These are phyloP conservation scores for Leptinotarsa texana DNA, from an alignment of 1,140 invertebrate species.

Conservation along the genomic window DNA sequence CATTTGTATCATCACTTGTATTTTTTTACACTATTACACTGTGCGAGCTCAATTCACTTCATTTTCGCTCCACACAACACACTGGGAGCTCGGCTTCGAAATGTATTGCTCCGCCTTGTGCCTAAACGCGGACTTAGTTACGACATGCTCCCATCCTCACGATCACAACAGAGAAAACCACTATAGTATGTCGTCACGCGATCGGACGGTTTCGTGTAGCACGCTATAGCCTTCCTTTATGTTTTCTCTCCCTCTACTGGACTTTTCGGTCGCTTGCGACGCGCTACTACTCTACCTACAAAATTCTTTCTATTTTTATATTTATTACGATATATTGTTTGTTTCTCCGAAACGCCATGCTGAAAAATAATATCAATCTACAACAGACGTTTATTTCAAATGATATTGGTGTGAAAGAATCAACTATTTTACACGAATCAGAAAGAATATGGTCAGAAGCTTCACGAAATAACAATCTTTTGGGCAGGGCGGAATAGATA, in stretches of 20 bases:
- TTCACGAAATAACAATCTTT: no score
- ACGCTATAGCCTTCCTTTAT: slow-evolving; percentile 51
- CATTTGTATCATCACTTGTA: slow-evolving; percentile 33
- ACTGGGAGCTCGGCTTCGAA: slow-evolving; percentile 49
- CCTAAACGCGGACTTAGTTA: slow-evolving; percentile 22
- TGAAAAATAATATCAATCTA: slow-evolving; percentile 20
- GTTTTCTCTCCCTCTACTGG: slow-evolving; percentile 48
- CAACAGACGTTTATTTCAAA: background rate
- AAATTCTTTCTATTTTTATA: slow-evolving; percentile 42
- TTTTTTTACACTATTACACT: slow-evolving; percentile 44
- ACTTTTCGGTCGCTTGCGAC: slow-evolving; percentile 48
- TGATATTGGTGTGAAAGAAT: no score
- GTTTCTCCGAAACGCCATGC: slow-evolving; percentile 25
- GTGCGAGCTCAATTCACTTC: slow-evolving; percentile 49
- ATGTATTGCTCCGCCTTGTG: slow-evolving; percentile 50
- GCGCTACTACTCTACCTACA: slow-evolving; percentile 47
- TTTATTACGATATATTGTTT: slow-evolving; percentile 39
- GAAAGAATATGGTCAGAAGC: no score
- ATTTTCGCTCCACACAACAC: slow-evolving; percentile 53
- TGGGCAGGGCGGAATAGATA: no score
- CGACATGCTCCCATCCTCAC: slow-evolving; percentile 18
- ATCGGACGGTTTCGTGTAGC: slow-evolving; percentile 51
- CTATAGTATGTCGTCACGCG: slow-evolving; percentile 33
- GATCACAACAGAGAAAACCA: slow-evolving; percentile 30
- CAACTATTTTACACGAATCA: no score